Percentiles rank a stretch among this genome's conserved stretches.
Evolutionary conservation across 2,888 invertebrate genomes (phyloP).

Genomic region (Lepetodrilus schrolli): DNA sequence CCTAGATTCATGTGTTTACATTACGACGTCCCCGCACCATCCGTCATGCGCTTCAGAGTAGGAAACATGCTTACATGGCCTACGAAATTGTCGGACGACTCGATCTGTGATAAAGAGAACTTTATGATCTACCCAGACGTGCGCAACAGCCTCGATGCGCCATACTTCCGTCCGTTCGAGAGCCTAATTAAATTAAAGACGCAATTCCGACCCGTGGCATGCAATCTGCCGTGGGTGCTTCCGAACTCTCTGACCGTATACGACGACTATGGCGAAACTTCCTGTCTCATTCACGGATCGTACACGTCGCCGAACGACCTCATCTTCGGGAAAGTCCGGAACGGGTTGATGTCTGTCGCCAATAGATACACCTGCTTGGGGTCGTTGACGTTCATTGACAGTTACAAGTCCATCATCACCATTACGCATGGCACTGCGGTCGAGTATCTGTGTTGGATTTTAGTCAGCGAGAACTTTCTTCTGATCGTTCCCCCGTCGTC

Average conservation of each 20-base stretch:
- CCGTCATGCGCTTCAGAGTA: constrained; percentile 43
- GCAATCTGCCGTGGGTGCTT: constrained; percentile 33
- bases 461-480: constrained; percentile 29
- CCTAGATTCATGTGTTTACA: constrained; percentile 50
- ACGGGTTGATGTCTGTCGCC: not conserved
- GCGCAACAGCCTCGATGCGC: constrained; percentile 32
- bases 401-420: constrained; percentile 34
- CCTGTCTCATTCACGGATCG: constrained; percentile 31
- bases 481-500: constrained; percentile 29
- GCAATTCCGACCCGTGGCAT: constrained; percentile 23
- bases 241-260: constrained; percentile 21
- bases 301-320: constrained; percentile 6
- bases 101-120: constrained; percentile 43
- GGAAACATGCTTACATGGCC: constrained; percentile 46
- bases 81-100: constrained; percentile 38
- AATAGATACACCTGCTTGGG: constrained; percentile 33
- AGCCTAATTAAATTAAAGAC: constrained; percentile 36
- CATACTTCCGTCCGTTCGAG: constrained; percentile 36
- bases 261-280: constrained; percentile 24
- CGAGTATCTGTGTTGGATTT: constrained; percentile 41
- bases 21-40: constrained; percentile 41
- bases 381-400: constrained; percentile 31
- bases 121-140: constrained; percentile 48
- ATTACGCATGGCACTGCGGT: not conserved
- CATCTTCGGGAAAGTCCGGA: constrained; percentile 11